phyloP scores from a whole-genome alignment of 92 coral and sea anemone genomes.

The Chrysogorgia sp. region DNA sequence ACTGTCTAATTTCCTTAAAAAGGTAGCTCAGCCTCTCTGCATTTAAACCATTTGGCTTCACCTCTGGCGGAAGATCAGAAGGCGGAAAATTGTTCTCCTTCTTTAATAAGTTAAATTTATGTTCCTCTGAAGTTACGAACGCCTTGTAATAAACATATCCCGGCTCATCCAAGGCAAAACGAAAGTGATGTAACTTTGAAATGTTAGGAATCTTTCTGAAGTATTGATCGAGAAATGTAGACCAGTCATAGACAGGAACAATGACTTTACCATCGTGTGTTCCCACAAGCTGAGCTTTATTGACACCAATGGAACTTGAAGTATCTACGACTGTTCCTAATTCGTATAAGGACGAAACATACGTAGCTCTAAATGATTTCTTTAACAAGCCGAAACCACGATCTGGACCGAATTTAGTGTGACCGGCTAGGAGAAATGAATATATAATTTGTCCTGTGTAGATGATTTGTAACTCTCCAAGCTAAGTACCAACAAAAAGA shows the following conservation, averaged over 20 bases:
- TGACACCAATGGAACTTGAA: slow-evolving; percentile 47
- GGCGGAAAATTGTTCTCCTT: too few species aligned
- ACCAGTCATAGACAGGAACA: slow-evolving; percentile 58
- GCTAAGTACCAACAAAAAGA: slow-evolving; percentile 63
- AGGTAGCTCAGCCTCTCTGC: too few species aligned
- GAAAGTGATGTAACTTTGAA: slow-evolving; percentile 58
- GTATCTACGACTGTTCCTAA: slow-evolving; percentile 46
- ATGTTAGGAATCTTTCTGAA: too few species aligned
- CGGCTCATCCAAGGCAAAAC: slow-evolving; percentile 48
- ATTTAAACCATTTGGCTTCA: too few species aligned
- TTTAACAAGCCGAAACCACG: slow-evolving; percentile 51
- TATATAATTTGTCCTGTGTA: slow-evolving; percentile 44
- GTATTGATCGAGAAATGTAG: slow-evolving; percentile 37
- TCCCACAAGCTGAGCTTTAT: slow-evolving; percentile 44
- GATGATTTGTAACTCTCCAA: slow-evolving; percentile 45
- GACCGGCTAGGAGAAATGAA: slow-evolving; percentile 60
- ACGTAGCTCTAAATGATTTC: slow-evolving; percentile 40
- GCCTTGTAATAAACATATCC: slow-evolving; percentile 58
- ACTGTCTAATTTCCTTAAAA: too few species aligned
- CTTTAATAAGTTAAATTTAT: slow-evolving; percentile 28
- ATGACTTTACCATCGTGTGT: too few species aligned
- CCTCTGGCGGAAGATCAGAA: too few species aligned
- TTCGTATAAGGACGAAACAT: slow-evolving; percentile 56
- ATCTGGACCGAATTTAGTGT: slow-evolving; percentile 67
- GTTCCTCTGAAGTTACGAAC: slow-evolving; percentile 8